A percentile compares a stretch with the other conserved stretches of the same genome.
These are phyloP conservation scores for Plusia festucae DNA, from an alignment of 2,888 invertebrate species.

Conservation along the genomic window DNA sequence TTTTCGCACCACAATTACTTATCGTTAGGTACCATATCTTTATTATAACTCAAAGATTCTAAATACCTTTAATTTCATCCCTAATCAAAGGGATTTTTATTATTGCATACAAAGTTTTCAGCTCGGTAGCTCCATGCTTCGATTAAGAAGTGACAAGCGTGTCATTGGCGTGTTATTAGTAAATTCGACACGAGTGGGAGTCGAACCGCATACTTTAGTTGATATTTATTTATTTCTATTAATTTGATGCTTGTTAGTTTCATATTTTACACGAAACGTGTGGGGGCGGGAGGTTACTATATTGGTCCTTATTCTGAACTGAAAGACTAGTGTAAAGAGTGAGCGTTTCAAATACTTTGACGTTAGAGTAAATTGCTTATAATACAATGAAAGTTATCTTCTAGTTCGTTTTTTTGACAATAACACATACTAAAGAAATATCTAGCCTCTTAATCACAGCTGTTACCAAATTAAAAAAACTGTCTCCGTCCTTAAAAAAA, in stretches of 20 bases:
- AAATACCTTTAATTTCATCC: too few species aligned
- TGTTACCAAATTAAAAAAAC: background rate
- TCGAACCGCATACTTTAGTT: constrained; percentile 30
- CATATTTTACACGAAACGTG: background rate
- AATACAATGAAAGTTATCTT: background rate
- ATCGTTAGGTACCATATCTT: too few species aligned
- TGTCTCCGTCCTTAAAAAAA: background rate
- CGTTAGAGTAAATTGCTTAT: background rate
- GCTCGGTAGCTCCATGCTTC: constrained; percentile 20
- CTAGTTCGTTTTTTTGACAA: too few species aligned
- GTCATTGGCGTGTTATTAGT: constrained; percentile 66
- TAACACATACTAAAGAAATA: background rate
- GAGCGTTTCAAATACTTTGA: background rate
- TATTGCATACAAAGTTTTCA: constrained; percentile 14
- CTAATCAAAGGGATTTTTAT: too few species aligned
- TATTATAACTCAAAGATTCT: too few species aligned
- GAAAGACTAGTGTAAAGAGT: background rate
- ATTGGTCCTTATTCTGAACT: background rate
- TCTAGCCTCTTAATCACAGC: background rate
- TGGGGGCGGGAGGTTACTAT: background rate
- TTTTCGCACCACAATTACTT: too few species aligned
- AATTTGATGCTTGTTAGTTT: constrained; percentile 46
- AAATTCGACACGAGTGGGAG: constrained; percentile 73
- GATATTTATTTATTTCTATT: constrained; percentile 40
- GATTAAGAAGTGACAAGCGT: constrained; percentile 54